Base-by-base conservation (phyloP, 2,113 vertebrate genomes). In the Columba janthina region DNA sequence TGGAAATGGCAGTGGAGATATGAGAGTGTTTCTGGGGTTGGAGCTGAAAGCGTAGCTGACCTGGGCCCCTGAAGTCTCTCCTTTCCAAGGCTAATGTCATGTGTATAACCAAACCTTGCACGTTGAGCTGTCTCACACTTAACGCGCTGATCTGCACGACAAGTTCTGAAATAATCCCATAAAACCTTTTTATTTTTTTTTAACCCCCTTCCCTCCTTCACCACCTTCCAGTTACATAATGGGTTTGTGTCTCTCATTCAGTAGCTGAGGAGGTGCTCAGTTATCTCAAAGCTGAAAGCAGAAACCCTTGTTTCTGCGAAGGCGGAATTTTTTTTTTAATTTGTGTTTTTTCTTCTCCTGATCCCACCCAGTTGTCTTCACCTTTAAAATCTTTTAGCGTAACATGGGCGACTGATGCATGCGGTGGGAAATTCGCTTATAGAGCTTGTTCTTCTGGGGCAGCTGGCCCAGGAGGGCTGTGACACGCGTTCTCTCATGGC, bases 61-160 rank as follows among this genome's bases (percentile, higher is more conserved):
- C 98, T 98, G 98, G 98, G 98, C 96, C 98, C 98, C 98, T 97
- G 48, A 97, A 95, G 97, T 97, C 96, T 98, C 96, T 98, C 97
- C 96, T 97, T 97, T 97, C 92, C 96, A 92, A 97, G 97, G 96
- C 97, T 98, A 98, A 97, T 40, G 91, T 97, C 97, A 95, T 96
- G 70, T 97, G 91, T 96, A 96, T 97, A 98, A 98, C 98, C 96
- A 91, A 96, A 97, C 97, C 93, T 98, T 98, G 97, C 98, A 98
- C 97, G 97, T 96, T 96, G 91, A 97, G 97, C 98, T 98, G 96
- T 97, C 98, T 98, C 94, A 98, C 95, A 98, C 96, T 97, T 98
- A 96, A 97, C 48, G 97, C 96, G 81, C 97, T 98, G 95, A 97
- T 94, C 96, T 98, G 98, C 98, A 98, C 86, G 95, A 97, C 54